Evolutionary conservation across 2,888 invertebrate genomes (phyloP).

Genomic region (Drosophila nigricruria): DNA sequence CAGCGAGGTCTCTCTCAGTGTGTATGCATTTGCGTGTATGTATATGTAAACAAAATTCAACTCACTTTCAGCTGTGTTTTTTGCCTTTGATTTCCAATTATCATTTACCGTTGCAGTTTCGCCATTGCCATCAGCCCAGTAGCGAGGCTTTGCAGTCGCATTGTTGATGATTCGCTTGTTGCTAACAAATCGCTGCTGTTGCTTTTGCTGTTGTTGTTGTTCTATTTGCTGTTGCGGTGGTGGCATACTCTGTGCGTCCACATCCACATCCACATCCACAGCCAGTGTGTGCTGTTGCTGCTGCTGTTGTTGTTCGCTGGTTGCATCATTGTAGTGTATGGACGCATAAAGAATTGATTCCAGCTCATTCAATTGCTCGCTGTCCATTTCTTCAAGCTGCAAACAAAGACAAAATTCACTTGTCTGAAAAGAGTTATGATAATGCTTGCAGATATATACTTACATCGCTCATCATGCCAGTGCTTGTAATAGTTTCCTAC

Average conservation of each 20-base stretch:
- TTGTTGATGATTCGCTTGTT: slow-evolving; percentile 72
- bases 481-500: slow-evolving; percentile 36
- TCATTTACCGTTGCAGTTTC: slow-evolving; percentile 11
- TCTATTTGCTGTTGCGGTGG: slow-evolving; percentile 38
- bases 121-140: slow-evolving; percentile 47
- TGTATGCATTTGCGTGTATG: not conserved
- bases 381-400: slow-evolving; percentile 67
- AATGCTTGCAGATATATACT: slow-evolving; percentile 21
- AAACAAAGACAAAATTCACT: slow-evolving; percentile 14
- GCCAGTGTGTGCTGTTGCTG: not conserved
- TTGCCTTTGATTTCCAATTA: slow-evolving; percentile 4
- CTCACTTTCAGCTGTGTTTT: slow-evolving; percentile 37
- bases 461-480: slow-evolving; percentile 79
- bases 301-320: slow-evolving; percentile 9
- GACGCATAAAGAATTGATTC: slow-evolving; percentile 84
- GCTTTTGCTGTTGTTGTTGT: slow-evolving; percentile 11
- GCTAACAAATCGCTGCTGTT: slow-evolving; percentile 59
- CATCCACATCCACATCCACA: not conserved
- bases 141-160: slow-evolving; percentile 54
- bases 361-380: slow-evolving; percentile 82
- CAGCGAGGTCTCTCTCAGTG: not conserved
- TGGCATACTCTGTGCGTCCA: slow-evolving; percentile 44
- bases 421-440: not conserved
- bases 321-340: slow-evolving; percentile 81
- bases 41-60: slow-evolving; percentile 2